phyloP scores from a whole-genome alignment of 2,113 vertebrate species.

The Meriones unguiculatus region DNA sequence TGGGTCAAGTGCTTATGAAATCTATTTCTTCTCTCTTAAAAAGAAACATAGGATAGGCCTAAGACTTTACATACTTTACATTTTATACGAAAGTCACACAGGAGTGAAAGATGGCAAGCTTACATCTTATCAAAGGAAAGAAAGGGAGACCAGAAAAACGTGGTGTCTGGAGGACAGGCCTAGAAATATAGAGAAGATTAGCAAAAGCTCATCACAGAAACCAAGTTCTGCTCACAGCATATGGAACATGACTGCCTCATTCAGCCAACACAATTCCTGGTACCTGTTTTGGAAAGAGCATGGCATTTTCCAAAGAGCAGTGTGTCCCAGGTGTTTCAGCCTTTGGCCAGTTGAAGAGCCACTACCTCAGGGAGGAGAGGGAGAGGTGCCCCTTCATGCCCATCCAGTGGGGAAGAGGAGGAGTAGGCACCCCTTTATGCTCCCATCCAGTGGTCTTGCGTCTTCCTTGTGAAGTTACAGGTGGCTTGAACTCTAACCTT shows the following conservation, averaged over 20 bases:
- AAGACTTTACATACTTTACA: neutral
- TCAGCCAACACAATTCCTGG: neutral
- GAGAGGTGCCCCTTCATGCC: neutral
- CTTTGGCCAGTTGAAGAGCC: slow-evolving; percentile 20
- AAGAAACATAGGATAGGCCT: slow-evolving; percentile 50
- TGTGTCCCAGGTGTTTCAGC: slow-evolving; percentile 11
- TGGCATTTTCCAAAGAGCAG: slow-evolving; percentile 46
- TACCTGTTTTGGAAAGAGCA: slow-evolving; percentile 18
- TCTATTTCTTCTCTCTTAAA: slow-evolving; percentile 46
- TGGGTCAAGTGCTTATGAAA: slow-evolving; percentile 46
- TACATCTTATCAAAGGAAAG: neutral
- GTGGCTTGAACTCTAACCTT: neutral
- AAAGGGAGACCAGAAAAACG: neutral
- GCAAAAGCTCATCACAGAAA: slow-evolving; percentile 16
- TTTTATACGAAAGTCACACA: slow-evolving; percentile 20
- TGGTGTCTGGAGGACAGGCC: slow-evolving; percentile 10
- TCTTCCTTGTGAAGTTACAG: neutral
- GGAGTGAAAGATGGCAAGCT: neutral
- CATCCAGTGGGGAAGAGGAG: neutral
- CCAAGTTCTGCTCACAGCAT: neutral
- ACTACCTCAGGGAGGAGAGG: neutral
- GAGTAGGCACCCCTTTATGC: neutral
- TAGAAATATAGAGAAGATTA: neutral
- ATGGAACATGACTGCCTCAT: neutral
- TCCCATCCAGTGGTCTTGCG: neutral